Evolutionary conservation across 2,113 vertebrate species (phyloP), one percentile per base, ranked within the genome.

Genomic region (Galemys pyrenaicus): DNA sequence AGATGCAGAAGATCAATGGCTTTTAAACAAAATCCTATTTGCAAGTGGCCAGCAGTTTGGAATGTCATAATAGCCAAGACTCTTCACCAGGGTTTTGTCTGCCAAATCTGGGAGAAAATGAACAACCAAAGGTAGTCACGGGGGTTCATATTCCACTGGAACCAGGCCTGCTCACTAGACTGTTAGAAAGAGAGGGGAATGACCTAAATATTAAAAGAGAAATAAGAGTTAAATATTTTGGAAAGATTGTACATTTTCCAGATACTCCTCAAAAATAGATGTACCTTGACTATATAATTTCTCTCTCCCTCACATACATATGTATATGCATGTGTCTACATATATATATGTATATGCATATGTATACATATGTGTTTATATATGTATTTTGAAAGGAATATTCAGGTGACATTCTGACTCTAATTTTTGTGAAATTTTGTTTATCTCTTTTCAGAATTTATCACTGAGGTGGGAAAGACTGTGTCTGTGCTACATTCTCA

Each of bases 401-500:
- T 0, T 46, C 86, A 12, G 39, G 39, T 3, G 22, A 88, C 13
- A 35, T 20, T 89, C 30, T 95, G 91, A 74, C 44, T 96, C n/a
- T 79, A 32, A 46, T 73, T 39, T 84, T 93, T 96, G 62, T 79
- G 92, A n/a, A 95, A 95, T 62, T 82, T 54, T 73, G 96, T 89
- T 49, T 49, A 49, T 51, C 37, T 67, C 62, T 78, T 65, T 4
- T 65, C n/a, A 93, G 15, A 49, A 49, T 49, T 49, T 49, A 11
- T 49, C 46, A 49, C 32, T 1, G 58, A 17, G 2, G 39, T 89
- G 46, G 75, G 26, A 0, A 83, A 65, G 3, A 17, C n/a, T 70
- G 51, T 89, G 51, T 89, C 92, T 94, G 85, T 83, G 60, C 77
- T 96, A 89, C 90, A 89, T 87, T 94, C 30, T 16, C 12, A 85